Conservation (phyloP, 2,888 invertebrate species). For the Agriopis aurantiaria region DNA sequence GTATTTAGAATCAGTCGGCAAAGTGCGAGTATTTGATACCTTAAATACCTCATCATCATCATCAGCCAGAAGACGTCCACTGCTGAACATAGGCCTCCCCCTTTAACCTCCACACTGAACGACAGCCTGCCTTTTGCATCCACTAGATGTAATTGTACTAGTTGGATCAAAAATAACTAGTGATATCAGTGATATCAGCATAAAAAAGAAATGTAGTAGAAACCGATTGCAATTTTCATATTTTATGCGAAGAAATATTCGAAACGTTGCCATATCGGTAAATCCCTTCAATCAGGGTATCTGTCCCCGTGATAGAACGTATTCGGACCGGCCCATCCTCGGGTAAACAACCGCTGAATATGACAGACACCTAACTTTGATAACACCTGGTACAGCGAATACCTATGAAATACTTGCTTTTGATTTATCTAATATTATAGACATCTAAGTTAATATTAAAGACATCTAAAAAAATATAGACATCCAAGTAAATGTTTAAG, state of each 20-base stretch:
- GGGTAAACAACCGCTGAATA: slow-evolving; percentile 40
- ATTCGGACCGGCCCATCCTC: slow-evolving; percentile 47
- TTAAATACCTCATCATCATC: too few relatives aligned
- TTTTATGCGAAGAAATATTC: slow-evolving; percentile 19
- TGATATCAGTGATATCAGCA: not conserved
- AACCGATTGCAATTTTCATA: slow-evolving; percentile 4
- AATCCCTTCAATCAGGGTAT: slow-evolving; percentile 58
- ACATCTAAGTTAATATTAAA: too few relatives aligned
- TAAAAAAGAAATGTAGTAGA: slow-evolving; percentile 8
- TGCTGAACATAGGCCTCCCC: too few relatives aligned
- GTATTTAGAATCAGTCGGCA: not conserved
- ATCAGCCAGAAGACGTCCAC: too few relatives aligned
- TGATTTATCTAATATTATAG: too few relatives aligned
- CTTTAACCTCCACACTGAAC: too few relatives aligned
- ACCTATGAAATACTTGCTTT: too few relatives aligned
- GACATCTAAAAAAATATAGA: too few relatives aligned
- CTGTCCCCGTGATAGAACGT: slow-evolving; percentile 58
- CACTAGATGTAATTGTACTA: too few relatives aligned
- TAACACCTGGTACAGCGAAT: not conserved
- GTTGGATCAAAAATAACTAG: not conserved
- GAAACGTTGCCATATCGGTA: slow-evolving; percentile 13
- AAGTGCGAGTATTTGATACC: not conserved
- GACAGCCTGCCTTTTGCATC: too few relatives aligned
- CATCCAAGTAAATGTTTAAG: too few relatives aligned
- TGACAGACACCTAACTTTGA: not conserved